These are phyloP conservation scores for Brachionus rubens DNA, from an alignment of 1,140 invertebrate genomes.

Conservation along the genomic window DNA sequence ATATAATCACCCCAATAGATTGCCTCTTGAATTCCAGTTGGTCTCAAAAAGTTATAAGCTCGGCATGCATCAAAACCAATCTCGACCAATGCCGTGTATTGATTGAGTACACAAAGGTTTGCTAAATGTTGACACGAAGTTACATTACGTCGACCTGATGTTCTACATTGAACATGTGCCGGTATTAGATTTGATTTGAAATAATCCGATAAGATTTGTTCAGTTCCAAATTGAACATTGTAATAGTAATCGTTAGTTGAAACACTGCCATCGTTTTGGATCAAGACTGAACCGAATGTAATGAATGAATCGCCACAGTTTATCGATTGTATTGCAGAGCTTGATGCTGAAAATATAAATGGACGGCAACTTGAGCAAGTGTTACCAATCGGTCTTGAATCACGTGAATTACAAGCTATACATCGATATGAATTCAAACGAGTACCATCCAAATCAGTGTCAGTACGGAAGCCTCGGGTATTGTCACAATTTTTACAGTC, in stretches of 20 bases:
- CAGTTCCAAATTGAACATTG: background rate
- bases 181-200: background rate
- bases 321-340: background rate
- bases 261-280: background rate
- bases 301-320: background rate
- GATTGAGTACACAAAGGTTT: constrained; percentile 67
- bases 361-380: constrained; percentile 6
- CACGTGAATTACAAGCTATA: background rate
- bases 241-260: background rate
- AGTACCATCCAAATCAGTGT: background rate
- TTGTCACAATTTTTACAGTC: background rate
- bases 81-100: constrained; percentile 57
- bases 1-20: constrained; percentile 50
- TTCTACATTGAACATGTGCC: background rate
- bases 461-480: background rate
- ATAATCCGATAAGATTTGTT: background rate
- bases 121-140: constrained; percentile 66
- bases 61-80: constrained; percentile 60
- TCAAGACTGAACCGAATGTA: background rate
- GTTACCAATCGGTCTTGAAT: background rate
- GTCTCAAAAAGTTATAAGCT: constrained; percentile 54
- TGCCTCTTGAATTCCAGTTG: background rate
- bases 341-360: background rate
- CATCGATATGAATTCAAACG: background rate
- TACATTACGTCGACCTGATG: background rate